A percentile compares a stretch with the other conserved stretches of the same genome.
Conservation (phyloP, 2,113 vertebrate species). For the Nycticryphes semicollaris region DNA sequence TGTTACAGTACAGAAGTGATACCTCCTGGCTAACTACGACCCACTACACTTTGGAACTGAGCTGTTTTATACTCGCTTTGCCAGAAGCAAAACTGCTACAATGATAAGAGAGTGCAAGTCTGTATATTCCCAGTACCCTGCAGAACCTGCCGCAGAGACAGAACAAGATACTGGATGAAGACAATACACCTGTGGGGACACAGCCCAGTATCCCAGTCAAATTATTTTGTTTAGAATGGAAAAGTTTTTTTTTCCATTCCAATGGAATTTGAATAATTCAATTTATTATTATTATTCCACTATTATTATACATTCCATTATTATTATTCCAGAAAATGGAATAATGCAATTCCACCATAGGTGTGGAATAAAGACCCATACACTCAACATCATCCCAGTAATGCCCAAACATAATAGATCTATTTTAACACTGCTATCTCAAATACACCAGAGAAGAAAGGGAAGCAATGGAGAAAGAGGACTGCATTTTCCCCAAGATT, state of each 20-base stretch:
- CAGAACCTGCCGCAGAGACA: not conserved
- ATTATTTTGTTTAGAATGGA: not conserved
- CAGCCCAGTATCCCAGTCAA: not conserved
- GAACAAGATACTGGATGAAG: not conserved
- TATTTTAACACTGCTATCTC: not conserved
- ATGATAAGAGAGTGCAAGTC: not conserved
- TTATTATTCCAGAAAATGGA: too few species aligned
- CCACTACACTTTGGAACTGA: not conserved
- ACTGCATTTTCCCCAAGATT: not conserved
- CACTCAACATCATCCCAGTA: not conserved
- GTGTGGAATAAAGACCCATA: not conserved
- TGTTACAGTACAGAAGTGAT: not conserved
- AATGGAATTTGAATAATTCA: too few species aligned
- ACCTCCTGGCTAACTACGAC: not conserved
- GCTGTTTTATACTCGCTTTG: not conserved
- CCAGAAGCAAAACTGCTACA: not conserved
- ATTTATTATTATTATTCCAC: too few species aligned
- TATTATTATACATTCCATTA: too few species aligned
- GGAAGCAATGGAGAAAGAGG: not conserved
- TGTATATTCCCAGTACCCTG: not conserved
- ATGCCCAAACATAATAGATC: not conserved
- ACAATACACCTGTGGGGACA: not conserved
- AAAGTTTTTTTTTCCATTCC: not conserved
- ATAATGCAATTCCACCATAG: not conserved
- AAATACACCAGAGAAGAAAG: not conserved